A percentile compares a stretch with the other conserved stretches of the same genome.
These are phyloP conservation scores for Carterocephalus palaemon DNA, from an alignment of 2,888 invertebrate species.

Conservation along the genomic window DNA sequence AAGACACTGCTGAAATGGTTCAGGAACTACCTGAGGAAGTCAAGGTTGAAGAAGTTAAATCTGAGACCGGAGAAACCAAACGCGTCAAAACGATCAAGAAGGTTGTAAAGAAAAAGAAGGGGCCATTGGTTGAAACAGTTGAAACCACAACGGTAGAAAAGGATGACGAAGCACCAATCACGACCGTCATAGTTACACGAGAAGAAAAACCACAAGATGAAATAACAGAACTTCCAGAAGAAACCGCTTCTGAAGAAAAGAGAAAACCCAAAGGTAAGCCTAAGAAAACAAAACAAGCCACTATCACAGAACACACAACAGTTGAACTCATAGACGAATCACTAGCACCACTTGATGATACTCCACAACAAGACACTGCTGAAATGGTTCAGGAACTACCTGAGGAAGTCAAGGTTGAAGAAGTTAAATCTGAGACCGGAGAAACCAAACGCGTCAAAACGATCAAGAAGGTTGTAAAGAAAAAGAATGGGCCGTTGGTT, in stretches of 20 bases:
- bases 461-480: constrained; percentile 39
- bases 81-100: constrained; percentile 32
- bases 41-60: constrained; percentile 26
- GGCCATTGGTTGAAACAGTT: constrained; percentile 27
- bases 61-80: constrained; percentile 34
- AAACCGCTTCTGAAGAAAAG: too few species aligned
- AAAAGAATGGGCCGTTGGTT: constrained; percentile 25
- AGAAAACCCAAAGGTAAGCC: too few species aligned
- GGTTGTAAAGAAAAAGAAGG: constrained; percentile 33
- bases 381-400: constrained; percentile 23
- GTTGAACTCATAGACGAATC: too few species aligned
- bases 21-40: constrained; percentile 21
- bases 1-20: constrained; percentile 28
- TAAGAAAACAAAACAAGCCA: too few species aligned
- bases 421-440: constrained; percentile 52
- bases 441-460: constrained; percentile 38
- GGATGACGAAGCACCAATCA: too few species aligned
- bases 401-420: constrained; percentile 42
- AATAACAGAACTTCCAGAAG: too few species aligned
- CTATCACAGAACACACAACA: too few species aligned
- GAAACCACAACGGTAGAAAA: constrained; percentile 39
- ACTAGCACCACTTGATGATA: neutral
- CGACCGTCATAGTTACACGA: too few species aligned
- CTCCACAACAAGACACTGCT: neutral
- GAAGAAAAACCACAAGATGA: too few species aligned